Conservation (phyloP, 2,888 invertebrate genomes). For the Pseudeuparius sepicola region DNA sequence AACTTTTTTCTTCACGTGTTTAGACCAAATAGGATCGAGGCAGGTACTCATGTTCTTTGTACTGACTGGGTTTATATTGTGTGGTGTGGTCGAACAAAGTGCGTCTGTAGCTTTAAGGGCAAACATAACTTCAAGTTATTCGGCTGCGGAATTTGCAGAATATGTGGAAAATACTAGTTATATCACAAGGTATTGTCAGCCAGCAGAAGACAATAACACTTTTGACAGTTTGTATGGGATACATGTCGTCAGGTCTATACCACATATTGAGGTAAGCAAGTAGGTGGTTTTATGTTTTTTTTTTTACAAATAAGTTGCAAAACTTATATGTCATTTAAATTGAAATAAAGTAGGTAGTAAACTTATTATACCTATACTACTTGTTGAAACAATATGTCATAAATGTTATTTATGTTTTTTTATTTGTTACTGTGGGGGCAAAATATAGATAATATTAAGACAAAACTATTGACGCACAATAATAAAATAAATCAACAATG, state of each 20-base stretch:
- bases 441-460: no score
- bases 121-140: conserved; percentile 38
- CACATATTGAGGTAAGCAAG: conserved; percentile 38
- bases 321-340: no score
- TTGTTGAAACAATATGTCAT: no score
- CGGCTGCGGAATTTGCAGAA: conserved; percentile 40
- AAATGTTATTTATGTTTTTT: no score
- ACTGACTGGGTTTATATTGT: conserved; percentile 45
- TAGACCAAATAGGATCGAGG: conserved; percentile 40
- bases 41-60: conserved; percentile 44
- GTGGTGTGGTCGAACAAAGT: conserved; percentile 47
- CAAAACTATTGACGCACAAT: no score
- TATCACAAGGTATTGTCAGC: conserved; percentile 39
- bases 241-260: conserved; percentile 38
- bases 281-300: no score
- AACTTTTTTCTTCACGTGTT: no score
- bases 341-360: no score
- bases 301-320: conserved; percentile 1
- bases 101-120: conserved; percentile 46
- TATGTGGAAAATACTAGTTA: conserved; percentile 42
- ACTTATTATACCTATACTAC: no score
- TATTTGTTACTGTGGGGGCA: no score
- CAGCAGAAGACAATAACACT: conserved; percentile 25
- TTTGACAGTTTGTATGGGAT: conserved; percentile 23
- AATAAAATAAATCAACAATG: no score